These are phyloP conservation scores for Pimephales promelas DNA, from an alignment of 2,113 vertebrate species.

Conservation along the genomic window DNA sequence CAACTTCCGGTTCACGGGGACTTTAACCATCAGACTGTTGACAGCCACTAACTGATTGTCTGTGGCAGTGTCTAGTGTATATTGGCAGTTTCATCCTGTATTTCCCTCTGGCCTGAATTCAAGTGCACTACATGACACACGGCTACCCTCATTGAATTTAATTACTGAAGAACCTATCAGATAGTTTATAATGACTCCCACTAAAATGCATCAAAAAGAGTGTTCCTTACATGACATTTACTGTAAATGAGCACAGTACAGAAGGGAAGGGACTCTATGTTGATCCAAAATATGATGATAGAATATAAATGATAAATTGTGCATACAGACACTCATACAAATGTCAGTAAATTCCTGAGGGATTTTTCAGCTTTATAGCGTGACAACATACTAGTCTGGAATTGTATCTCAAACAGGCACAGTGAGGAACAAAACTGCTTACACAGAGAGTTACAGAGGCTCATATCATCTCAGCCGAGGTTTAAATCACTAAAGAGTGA, in stretches of 20 bases:
- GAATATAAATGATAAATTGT: background rate
- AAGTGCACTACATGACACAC: background rate
- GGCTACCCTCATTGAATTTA: background rate
- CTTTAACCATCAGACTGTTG: background rate
- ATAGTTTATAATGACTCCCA: background rate
- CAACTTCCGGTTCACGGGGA: too few species aligned
- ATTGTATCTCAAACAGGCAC: background rate
- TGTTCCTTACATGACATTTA: background rate
- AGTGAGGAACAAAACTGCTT: background rate
- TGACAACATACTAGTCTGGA: constrained; percentile 2
- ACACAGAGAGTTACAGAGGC: background rate
- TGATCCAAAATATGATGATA: background rate
- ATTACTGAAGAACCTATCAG: constrained; percentile 1
- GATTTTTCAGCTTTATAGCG: background rate
- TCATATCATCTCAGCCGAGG: background rate
- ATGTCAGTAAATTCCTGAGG: background rate
- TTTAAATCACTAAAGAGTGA: constrained; percentile 28
- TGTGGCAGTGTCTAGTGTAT: background rate
- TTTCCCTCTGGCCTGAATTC: background rate
- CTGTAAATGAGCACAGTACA: background rate
- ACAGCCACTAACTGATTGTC: background rate
- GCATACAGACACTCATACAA: background rate
- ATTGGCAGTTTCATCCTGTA: background rate
- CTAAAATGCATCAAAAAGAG: background rate
- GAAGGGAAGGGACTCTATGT: background rate